These are phyloP conservation scores for Lipotes vexillifer DNA, from an alignment of 2,113 vertebrate genomes.

Conservation along the genomic window DNA sequence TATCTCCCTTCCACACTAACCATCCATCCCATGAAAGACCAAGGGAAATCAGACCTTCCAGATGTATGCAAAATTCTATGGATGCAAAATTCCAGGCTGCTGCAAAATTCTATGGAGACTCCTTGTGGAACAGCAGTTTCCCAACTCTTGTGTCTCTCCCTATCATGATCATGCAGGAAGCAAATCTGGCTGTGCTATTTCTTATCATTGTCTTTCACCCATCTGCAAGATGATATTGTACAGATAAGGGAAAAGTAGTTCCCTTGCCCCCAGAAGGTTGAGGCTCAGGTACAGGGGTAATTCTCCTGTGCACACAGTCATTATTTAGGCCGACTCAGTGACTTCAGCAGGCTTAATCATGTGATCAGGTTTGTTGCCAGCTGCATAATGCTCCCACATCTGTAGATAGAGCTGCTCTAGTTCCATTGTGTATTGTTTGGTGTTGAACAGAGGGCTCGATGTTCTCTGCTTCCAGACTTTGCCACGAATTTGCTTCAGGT, in stretches of 20 bases:
- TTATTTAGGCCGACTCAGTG: conserved; percentile 89
- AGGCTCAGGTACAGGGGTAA: conserved; percentile 71
- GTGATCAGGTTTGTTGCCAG: conserved; percentile 93
- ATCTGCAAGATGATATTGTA: conserved; percentile 77
- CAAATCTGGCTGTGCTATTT: conserved; percentile 79
- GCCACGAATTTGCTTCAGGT: too few species aligned
- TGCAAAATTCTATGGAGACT: conserved; percentile 73
- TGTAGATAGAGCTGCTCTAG: conserved; percentile 95
- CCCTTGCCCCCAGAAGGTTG: conserved; percentile 72
- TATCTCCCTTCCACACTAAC: conserved; percentile 65
- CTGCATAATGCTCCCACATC: conserved; percentile 96
- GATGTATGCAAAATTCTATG: conserved; percentile 61
- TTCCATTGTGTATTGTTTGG: conserved; percentile 95
- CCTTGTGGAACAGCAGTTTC: conserved; percentile 77
- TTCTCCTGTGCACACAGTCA: conserved; percentile 17
- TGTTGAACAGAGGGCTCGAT: conserved; percentile 42
- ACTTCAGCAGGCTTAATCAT: conserved; percentile 90
- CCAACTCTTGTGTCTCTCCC: conserved; percentile 76
- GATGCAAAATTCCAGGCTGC: conserved; percentile 64
- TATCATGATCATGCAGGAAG: conserved; percentile 73
- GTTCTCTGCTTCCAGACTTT: too few species aligned
- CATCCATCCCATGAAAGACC: conserved; percentile 60
- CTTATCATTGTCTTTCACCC: conserved; percentile 75
- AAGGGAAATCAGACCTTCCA: conserved; percentile 66
- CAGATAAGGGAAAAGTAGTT: conserved; percentile 79